Evolutionary conservation across 2,888 invertebrate genomes (phyloP).

Genomic region (Sipha maydis): DNA sequence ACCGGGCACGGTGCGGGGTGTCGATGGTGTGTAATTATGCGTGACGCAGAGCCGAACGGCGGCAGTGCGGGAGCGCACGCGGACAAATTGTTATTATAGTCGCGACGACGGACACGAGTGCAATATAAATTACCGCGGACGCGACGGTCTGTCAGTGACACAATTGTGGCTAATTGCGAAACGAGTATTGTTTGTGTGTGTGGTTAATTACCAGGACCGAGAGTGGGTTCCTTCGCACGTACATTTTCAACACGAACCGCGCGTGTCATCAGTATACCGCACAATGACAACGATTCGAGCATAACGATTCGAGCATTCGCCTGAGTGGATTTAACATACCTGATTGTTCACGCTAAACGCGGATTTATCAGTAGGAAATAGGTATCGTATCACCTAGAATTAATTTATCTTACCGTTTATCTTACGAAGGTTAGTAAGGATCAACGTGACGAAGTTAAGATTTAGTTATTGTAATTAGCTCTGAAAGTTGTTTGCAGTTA

Average conservation of each 20-base stretch:
- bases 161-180: conserved; percentile 30
- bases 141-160: not conserved
- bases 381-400: no score
- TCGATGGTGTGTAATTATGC: not conserved
- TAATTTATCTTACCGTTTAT: no score
- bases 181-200: not conserved
- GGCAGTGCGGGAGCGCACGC: not conserved
- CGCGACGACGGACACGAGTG: not conserved
- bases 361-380: no score
- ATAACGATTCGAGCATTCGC: not conserved
- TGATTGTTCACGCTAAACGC: no score
- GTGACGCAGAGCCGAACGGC: not conserved
- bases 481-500: no score
- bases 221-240: not conserved
- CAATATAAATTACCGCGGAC: conserved; percentile 3
- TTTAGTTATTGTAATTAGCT: no score
- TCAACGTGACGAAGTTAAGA: no score
- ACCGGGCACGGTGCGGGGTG: not conserved
- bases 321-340: not conserved
- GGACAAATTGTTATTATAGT: conserved; percentile 15
- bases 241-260: not conserved
- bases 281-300: not conserved
- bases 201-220: conserved; percentile 13
- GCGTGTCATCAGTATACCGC: not conserved
- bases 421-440: no score